phyloP scores from a whole-genome alignment of 2,113 vertebrate species.

The Ondatra zibethicus region DNA sequence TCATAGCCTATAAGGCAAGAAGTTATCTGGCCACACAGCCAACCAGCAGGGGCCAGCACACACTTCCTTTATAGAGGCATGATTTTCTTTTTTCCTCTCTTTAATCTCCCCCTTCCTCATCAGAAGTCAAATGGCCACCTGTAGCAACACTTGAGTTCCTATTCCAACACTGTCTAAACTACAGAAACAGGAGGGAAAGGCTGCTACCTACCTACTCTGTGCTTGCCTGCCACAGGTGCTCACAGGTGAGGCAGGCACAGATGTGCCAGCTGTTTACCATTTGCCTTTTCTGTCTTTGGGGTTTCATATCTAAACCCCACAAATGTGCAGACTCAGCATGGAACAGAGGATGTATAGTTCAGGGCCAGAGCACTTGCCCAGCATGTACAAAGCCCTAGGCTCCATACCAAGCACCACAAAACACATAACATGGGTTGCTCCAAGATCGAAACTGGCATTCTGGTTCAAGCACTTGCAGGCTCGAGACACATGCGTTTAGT shows the following conservation, averaged over 20 bases:
- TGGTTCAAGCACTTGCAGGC: background rate
- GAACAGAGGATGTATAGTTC: background rate
- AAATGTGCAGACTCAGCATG: background rate
- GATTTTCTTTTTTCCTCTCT: background rate
- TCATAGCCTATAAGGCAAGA: fast-evolving
- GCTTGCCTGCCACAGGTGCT: background rate
- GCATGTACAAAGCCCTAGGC: background rate
- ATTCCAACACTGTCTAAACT: background rate
- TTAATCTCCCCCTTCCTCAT: background rate
- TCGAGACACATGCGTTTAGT: fast-evolving
- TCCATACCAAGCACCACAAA: background rate
- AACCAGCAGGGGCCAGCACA: fast-evolving
- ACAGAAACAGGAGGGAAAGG: background rate
- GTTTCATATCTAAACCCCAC: background rate
- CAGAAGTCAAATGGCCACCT: background rate
- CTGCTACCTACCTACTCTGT: no score
- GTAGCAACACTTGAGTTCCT: background rate
- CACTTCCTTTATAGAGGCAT: no score
- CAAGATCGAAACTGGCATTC: background rate
- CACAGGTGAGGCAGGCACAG: background rate
- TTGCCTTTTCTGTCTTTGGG: background rate
- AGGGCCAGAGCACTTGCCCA: background rate
- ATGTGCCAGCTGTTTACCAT: background rate
- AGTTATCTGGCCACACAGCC: fast-evolving
- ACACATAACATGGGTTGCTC: background rate